Evolutionary conservation across 2,888 invertebrate genomes (phyloP), one percentile per base, ranked within the genome.

Genomic region (Nymphalis urticae): DNA sequence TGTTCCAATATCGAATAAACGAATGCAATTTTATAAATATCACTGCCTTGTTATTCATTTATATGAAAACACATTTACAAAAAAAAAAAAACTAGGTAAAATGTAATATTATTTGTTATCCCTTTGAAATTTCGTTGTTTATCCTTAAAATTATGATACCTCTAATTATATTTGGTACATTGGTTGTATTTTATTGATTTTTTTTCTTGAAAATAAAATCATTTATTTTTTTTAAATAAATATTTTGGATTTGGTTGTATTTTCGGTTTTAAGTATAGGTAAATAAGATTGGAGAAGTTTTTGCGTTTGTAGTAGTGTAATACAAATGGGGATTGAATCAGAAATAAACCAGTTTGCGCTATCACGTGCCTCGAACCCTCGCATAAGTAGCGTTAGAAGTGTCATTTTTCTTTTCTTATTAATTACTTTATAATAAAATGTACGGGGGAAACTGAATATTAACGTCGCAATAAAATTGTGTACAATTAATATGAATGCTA

Each of bases 11-110:
- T 62, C 66, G 59, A 69, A 67, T 67, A 58, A 67, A 65, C 53
- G 51, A 64, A 71, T 68, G 66, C 71, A 61, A 70, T 69, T 72
- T 69, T 66, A 21, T 70, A 64, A 74, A 62, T 68, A 48, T 67
- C 62, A 69, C 58, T 67, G 67, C 67, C 72, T 67, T 67, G 62
- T 59, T 66, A 66, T 48, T 48, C 56, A 54, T 62, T 62, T 9
- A 62, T 62, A 56, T 50, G 50, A 48, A 32, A 50, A 36, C 54
- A 50, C 53, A 21, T 36, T 61, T 62, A 48, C 21, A 48, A 32
- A 53, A 54, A 53, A 42, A 36, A 27, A 62, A 60, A 32, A 5
- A 32, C 0, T 66, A 66, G 42, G 61, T 21, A 27, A 19, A 24
- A 50, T 48, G 9, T 24, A 50, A 56, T 47, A 53, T 68, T 48